Base-by-base conservation (phyloP, 2,113 vertebrate genomes). In the Heptranchias perlo region DNA sequence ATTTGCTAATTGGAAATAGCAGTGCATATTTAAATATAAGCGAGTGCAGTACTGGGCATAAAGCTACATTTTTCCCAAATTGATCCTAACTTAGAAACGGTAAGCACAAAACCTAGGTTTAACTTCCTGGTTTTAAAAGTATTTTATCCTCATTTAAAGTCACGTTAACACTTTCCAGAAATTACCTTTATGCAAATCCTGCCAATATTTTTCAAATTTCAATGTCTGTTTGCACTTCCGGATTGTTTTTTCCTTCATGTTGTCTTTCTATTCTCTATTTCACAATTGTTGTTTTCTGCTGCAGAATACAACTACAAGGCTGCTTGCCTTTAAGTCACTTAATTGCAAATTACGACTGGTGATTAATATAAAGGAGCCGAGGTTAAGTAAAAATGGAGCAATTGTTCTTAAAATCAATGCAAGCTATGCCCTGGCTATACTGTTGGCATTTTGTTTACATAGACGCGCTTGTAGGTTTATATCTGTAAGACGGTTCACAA, bases 201-300 rank as follows among this genome's bases (percentile, higher is more conserved):
- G 61, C 62, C 58, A 93, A 61, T 93, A 93, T 64, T 93, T 58
- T 93, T 58, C 44, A 58, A 93, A 93, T 62, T 93, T 93, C 89
- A 93, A 39, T 64, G 89, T 93, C 89, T 64, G 89, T 93, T 93
- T 62, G 89, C 89, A 93, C 35, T 93, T 62, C 58, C 64, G 89
- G 18, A 39, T 92, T 92, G 87, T 35, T 93, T 61, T n/a, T 92
- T 78, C 18, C 16, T 35, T n/a, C 21, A 31, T 39, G 93, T 47
- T 95, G 39, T 47, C 44, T 44, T 93, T 64, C 64, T 94, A 61
- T 64, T 93, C 35, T 7, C 58, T 93, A 23, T 25, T 64, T 49
- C n/a, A 44, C 39, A 49, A 95, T 67, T 69, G 61, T 67, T 67
- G 93, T 49, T 67, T 65, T 64, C 35, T 95, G 64, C 93, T 49